phyloP scores from a whole-genome alignment of 2,888 invertebrate species.

The Pristionchus mayeri region DNA sequence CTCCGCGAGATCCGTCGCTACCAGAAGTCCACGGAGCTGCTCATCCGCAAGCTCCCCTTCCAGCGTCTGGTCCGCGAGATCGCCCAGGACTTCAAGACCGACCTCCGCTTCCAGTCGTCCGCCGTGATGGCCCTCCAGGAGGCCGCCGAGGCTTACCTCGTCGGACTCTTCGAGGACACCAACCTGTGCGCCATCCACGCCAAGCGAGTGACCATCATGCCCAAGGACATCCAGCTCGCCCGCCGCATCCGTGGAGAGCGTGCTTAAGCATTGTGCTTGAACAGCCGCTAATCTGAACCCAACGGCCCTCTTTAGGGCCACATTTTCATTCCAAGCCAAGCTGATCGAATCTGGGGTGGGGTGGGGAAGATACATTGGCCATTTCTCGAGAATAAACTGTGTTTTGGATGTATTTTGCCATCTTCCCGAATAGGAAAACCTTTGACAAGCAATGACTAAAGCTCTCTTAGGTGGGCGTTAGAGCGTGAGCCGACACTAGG shows the following conservation, averaged over 20 bases:
- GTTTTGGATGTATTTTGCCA: no score
- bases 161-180: conserved; percentile 95
- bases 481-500: no score
- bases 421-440: no score
- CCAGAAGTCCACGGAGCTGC: conserved; percentile 89
- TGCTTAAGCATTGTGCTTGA: conserved; percentile 41
- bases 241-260: conserved; percentile 82
- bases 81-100: conserved; percentile 70
- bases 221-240: conserved; percentile 79
- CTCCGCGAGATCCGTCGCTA: conserved; percentile 96
- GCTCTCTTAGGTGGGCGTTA: no score
- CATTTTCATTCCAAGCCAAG: conserved; percentile 47
- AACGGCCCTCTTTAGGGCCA: conserved; percentile 72
- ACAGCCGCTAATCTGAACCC: conserved; percentile 54
- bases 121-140: conserved; percentile 63
- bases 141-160: conserved; percentile 86
- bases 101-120: conserved; percentile 67
- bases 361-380: no score
- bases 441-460: no score
- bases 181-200: conserved; percentile 97
- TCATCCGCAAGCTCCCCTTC: conserved; percentile 57
- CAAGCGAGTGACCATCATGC: conserved; percentile 97
- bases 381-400: no score
- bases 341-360: no score
- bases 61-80: conserved; percentile 67